Evolutionary conservation across 2,797 vertebrate species (phyloP), one percentile per base, ranked within the genome.

Genomic region (Ptychobarbus kaznakovi): DNA sequence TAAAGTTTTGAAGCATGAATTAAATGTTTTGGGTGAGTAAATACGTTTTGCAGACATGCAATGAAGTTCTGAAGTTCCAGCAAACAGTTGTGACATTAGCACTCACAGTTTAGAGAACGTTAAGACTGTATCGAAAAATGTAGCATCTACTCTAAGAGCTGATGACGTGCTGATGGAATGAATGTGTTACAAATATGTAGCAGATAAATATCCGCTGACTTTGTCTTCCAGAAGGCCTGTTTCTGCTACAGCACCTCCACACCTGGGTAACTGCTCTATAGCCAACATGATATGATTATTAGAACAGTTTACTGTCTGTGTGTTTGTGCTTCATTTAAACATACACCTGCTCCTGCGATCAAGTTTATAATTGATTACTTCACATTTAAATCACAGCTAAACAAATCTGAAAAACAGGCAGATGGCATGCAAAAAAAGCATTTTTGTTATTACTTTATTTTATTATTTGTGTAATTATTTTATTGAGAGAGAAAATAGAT

Each of bases 181-280:
- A 73, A 73, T 46, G 69, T 73, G 69, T 73, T 46, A 72, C 69
- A 42, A 25, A 44, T 44, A 22, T 44, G 38, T 51, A 51, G 28
- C 58, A 63, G 38, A 46, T 79, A 79, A 79, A 81, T 81, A 81
- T 35, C 20, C 3, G 6, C 61, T 80, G 61, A 35, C 44, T 49
- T 28, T 46, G 40, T 81, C 63, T 81, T 81, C n/a, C 66, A 81
- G 44, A 81, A 35, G 66, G 79, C 25, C 32, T 81, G 65, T 81
- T 69, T 81, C 80, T 70, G 66, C 80, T 70, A 32, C 49, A 70
- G 46, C 18, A 22, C 46, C 46, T 58, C 66, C 80, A 18, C 80
- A 81, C 80, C 80, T 81, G 80, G 80, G 80, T 13, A 81, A 63
- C 76, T 11, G 42, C 15, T 80, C 58, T 80, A 65, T 20, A 65